Evolutionary conservation across 2,113 vertebrate genomes (phyloP).

Genomic region (Siniperca chuatsi): DNA sequence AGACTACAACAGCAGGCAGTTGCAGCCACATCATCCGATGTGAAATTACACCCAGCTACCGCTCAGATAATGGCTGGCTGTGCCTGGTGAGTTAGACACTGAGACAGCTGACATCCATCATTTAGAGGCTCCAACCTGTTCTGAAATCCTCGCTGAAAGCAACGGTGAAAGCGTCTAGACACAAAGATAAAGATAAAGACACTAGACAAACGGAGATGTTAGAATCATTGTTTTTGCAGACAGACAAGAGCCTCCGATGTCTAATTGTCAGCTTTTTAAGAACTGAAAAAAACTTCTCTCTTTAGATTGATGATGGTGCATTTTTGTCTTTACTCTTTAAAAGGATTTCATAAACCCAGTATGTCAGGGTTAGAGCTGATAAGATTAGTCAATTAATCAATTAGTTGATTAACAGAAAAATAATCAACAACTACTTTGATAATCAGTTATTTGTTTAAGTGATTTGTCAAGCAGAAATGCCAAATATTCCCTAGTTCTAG

Average conservation of each 20-base stretch:
- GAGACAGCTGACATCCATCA: constrained; percentile 41
- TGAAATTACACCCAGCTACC: constrained; percentile 15
- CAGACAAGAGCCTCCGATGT: not conserved
- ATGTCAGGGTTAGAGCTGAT: not conserved
- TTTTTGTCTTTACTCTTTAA: not conserved
- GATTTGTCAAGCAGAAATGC: not conserved
- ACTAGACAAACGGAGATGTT: not conserved
- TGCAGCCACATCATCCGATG: constrained; percentile 15
- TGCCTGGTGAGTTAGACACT: not conserved
- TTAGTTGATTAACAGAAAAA: not conserved
- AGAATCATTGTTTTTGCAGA: not conserved
- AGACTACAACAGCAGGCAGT: not conserved
- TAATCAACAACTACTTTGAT: not conserved
- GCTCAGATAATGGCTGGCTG: constrained; percentile 33
- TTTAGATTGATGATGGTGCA: not conserved
- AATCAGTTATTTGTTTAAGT: not conserved
- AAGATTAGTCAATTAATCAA: no score
- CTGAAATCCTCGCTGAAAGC: not conserved
- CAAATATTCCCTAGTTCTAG: not conserved
- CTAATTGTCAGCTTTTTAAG: not conserved
- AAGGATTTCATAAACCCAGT: not conserved
- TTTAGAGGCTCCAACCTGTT: constrained; percentile 37
- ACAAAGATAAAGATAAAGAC: not conserved
- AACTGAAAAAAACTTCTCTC: no score
- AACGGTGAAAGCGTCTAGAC: not conserved